Percentiles rank a stretch among this genome's conserved stretches.
phyloP scores from a whole-genome alignment of 1,140 invertebrate genomes.

The Apis dorsata region DNA sequence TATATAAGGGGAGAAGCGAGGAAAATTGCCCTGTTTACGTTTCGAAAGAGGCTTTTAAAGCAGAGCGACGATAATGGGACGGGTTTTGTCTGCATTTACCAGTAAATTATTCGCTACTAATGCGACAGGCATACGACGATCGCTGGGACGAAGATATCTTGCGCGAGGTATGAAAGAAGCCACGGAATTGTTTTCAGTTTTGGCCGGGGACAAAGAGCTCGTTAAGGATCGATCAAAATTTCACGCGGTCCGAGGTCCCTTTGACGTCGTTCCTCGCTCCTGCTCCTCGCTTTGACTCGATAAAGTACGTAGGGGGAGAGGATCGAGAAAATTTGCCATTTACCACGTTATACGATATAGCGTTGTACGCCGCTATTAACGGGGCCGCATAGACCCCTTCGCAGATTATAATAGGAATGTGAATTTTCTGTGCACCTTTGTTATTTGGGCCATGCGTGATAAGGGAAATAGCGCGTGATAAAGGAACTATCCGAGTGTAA shows the following conservation, averaged over 20 bases:
- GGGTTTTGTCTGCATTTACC: background rate
- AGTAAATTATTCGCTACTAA: conserved; percentile 3
- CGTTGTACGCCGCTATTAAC: background rate
- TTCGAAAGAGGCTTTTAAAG: background rate
- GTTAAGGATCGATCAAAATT: conserved; percentile 37
- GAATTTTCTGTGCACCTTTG: background rate
- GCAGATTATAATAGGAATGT: background rate
- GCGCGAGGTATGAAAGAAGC: background rate
- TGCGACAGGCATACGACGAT: background rate
- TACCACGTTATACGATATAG: background rate
- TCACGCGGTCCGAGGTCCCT: background rate
- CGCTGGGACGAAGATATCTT: background rate
- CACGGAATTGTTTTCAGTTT: background rate
- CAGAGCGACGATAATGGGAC: conserved; percentile 12
- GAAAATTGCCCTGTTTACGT: conserved; percentile 11
- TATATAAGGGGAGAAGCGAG: background rate
- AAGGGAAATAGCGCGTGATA: background rate
- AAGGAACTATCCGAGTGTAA: background rate
- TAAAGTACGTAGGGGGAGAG: background rate
- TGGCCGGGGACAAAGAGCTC: conserved; percentile 5
- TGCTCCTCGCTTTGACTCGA: background rate
- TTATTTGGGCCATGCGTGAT: background rate
- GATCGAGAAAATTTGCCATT: background rate
- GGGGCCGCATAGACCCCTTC: background rate
- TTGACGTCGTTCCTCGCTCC: background rate